Evolutionary conservation across 2,113 vertebrate species (phyloP), one percentile per base, ranked within the genome.

Genomic region (Scortum barcoo): DNA sequence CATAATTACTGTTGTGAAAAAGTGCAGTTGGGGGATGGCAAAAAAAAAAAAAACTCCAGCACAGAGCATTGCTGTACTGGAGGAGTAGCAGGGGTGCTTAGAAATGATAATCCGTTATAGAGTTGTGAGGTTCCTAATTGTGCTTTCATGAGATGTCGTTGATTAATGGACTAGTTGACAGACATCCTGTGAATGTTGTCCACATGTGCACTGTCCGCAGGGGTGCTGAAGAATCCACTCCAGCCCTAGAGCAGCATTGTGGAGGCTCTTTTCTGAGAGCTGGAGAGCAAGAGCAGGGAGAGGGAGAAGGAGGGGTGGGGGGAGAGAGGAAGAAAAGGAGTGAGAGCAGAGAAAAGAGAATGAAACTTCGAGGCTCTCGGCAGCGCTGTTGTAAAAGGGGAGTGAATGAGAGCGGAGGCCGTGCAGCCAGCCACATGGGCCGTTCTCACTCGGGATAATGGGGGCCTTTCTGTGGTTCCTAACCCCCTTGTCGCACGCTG

Each of bases 401-500:
- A 86, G 86, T 91, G 88, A 90, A 90, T 91, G 89, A 84, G 82
- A 88, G 91, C 40, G 75, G 87, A 86, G 88, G 89, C 77, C 92
- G 91, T 91, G 93, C 85, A 91, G 95, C 93, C 94, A 94, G 96
- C 93, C 97, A 99, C 97, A 98, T 98, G 97, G 96, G 94, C 94
- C 88, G 97, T 99, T 98, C 98, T 97, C 98, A 99, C 97, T 98
- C 94, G 1, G 92, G 94, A 98, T 97, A 99, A 99, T 97, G 95
- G 96, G 95, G 93, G 95, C 89, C 89, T 95, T 96, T 96, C 96
- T 96, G 96, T 95, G 95, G 95, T 95, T 94, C 95, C 97, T 98
- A 97, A 97, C 97, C 97, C 96, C 93, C 95, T 95, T 95, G 94
- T 95, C 90, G 90, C 97, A 96, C 44, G 96, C 96, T 95, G 96